These are phyloP conservation scores for Anoplophora glabripennis DNA, from an alignment of 1,140 invertebrate genomes.

Conservation along the genomic window DNA sequence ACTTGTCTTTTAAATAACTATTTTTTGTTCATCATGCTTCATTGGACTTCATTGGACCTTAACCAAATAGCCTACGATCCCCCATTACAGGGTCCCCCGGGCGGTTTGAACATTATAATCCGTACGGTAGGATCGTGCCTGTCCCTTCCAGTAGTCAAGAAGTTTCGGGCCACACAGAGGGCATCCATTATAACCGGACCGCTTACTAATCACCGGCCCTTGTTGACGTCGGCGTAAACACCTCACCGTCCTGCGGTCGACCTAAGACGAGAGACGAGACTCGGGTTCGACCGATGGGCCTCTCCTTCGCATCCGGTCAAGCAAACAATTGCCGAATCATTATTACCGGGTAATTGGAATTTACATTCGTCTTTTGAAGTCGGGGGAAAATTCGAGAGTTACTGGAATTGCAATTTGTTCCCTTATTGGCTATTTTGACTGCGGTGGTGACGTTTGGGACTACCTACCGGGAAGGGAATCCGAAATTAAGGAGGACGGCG, in stretches of 20 bases:
- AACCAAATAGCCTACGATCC: no score
- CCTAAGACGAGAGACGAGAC: constrained; percentile 4
- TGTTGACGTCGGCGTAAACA: constrained; percentile 33
- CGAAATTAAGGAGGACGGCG: no score
- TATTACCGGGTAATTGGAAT: constrained; percentile 36
- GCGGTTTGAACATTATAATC: no score
- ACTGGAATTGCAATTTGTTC: constrained; percentile 28
- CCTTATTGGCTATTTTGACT: constrained; percentile 14
- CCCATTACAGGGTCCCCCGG: no score
- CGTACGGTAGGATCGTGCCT: no score
- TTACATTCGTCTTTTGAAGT: constrained; percentile 35
- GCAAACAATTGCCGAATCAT: constrained; percentile 37
- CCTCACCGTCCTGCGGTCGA: constrained; percentile 21
- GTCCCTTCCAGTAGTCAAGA: not conserved
- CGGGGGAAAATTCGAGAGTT: constrained; percentile 20
- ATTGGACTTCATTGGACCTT: no score
- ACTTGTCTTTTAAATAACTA: no score
- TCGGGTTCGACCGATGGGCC: constrained; percentile 11
- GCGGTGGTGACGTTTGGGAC: constrained; percentile 28
- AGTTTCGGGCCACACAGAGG: constrained; percentile 17
- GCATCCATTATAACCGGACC: constrained; percentile 32
- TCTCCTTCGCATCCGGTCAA: constrained; percentile 30
- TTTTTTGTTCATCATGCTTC: no score
- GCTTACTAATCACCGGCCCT: constrained; percentile 34
- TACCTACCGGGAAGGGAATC: no score